Percentiles rank a stretch among this genome's conserved stretches.
These are phyloP conservation scores for Pocillopora damicornis DNA, from an alignment of 64 coral and sea anemone genomes.

Conservation along the genomic window DNA sequence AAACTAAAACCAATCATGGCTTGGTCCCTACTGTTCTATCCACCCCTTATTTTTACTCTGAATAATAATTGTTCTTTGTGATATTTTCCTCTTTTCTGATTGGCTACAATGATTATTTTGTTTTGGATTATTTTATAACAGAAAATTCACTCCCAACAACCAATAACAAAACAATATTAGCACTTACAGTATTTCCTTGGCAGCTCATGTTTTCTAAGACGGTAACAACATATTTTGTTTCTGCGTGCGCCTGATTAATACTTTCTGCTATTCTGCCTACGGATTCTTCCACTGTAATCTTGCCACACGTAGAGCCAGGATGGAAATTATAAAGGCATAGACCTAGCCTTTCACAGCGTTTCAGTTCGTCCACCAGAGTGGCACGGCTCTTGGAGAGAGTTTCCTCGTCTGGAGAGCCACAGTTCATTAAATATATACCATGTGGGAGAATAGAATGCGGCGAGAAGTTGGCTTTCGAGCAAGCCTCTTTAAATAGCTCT, in stretches of 20 bases:
- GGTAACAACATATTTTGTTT: conserved; percentile 80
- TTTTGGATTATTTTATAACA: background rate
- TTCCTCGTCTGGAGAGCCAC: conserved; percentile 82
- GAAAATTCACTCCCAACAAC: background rate
- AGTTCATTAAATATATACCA: conserved; percentile 96
- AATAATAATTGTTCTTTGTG: background rate
- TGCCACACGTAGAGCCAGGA: conserved; percentile 92
- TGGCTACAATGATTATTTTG: background rate
- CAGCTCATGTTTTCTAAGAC: conserved; percentile 98
- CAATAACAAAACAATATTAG: background rate
- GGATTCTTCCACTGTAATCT: conserved; percentile 75
- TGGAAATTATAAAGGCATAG: conserved; percentile 93
- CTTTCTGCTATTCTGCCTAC: conserved; percentile 85
- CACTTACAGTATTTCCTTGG: conserved; percentile 86
- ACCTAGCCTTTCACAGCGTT: conserved; percentile 87
- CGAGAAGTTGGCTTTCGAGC: conserved; percentile 50
- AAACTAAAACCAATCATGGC: no score
- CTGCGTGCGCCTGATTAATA: conserved; percentile 75
- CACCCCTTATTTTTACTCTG: no score
- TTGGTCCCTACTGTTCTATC: no score
- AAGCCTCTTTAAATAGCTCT: conserved; percentile 65
- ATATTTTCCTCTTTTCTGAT: background rate
- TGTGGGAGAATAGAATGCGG: conserved; percentile 78
- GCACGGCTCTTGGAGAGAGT: conserved; percentile 85
- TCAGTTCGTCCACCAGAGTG: conserved; percentile 80